phyloP scores from a whole-genome alignment of 2,113 vertebrate species.

The Megalops atlanticus region DNA sequence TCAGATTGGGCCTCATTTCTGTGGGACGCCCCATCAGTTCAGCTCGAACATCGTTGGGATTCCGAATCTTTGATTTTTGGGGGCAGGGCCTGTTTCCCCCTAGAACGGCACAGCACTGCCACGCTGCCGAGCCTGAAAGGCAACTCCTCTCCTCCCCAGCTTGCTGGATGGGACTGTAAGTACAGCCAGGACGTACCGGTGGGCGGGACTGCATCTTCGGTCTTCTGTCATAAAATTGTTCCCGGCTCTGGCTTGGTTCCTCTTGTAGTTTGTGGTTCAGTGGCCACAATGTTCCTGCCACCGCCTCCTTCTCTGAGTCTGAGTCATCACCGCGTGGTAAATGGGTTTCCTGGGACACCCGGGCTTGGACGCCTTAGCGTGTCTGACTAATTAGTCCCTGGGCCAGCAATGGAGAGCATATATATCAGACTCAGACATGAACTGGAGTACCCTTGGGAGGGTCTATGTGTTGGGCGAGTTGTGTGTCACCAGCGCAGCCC shows the following conservation, averaged over 20 bases:
- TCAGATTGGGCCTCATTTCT: slow-evolving; percentile 70
- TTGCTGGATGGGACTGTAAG: slow-evolving; percentile 61
- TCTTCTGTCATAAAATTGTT: slow-evolving; percentile 34
- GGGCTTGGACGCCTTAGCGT: background rate
- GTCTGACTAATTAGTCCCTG: background rate
- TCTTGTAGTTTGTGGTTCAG: slow-evolving; percentile 48
- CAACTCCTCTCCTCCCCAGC: slow-evolving; percentile 51
- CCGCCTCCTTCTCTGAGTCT: background rate
- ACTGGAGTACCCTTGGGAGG: background rate
- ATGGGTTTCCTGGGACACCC: background rate
- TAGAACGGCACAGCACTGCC: slow-evolving; percentile 37
- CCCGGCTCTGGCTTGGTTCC: slow-evolving; percentile 47
- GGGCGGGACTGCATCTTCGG: slow-evolving; percentile 60
- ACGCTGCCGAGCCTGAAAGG: slow-evolving; percentile 57
- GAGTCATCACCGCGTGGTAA: background rate
- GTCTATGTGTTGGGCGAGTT: slow-evolving; percentile 31
- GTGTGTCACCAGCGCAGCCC: slow-evolving; percentile 47
- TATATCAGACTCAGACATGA: background rate
- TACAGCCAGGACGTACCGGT: no score
- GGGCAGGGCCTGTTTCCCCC: slow-evolving; percentile 50
- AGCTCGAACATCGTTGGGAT: slow-evolving; percentile 40
- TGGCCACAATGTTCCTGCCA: background rate
- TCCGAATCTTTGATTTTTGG: slow-evolving; percentile 57
- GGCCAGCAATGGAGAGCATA: background rate
- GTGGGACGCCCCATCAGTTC: slow-evolving; percentile 49